Percentiles rank a stretch among this genome's conserved stretches.
phyloP scores from a whole-genome alignment of 2,888 invertebrate species.

The Acleris emargana region DNA sequence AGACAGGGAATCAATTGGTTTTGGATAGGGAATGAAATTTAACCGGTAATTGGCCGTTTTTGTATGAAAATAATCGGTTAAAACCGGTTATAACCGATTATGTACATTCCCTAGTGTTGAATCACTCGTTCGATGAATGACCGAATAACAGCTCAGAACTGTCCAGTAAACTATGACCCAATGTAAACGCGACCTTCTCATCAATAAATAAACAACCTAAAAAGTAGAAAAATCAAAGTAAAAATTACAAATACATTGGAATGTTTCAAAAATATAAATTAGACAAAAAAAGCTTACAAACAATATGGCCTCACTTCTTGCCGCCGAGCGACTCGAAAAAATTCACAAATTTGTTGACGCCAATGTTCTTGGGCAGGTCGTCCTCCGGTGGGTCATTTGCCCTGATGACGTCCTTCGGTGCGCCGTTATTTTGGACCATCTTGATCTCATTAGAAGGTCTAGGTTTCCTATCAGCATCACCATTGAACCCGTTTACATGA shows the following conservation, averaged over 20 bases:
- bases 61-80: too few relatives aligned
- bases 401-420: constrained; percentile 71
- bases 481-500: constrained; percentile 12
- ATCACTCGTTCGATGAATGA: too few relatives aligned
- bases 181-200: neutral
- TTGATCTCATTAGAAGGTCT: constrained; percentile 75
- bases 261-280: constrained; percentile 18
- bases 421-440: constrained; percentile 67
- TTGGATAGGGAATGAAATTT: too few relatives aligned
- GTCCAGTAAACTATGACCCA: too few relatives aligned
- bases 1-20: too few relatives aligned
- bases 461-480: constrained; percentile 46
- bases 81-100: too few relatives aligned
- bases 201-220: constrained; percentile 9
- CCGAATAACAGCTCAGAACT: too few relatives aligned
- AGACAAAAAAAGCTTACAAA: constrained; percentile 8
- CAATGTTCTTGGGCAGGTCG: constrained; percentile 77
- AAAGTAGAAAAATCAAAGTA: constrained; percentile 11
- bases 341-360: constrained; percentile 78
- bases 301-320: constrained; percentile 62
- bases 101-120: too few relatives aligned
- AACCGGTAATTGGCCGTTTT: too few relatives aligned
- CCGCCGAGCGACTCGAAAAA: constrained; percentile 78
- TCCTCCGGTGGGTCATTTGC: constrained; percentile 79
- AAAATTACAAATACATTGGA: constrained; percentile 8